Conservation (phyloP, 2,888 invertebrate species). For the Scaptomyza polygonia region DNA sequence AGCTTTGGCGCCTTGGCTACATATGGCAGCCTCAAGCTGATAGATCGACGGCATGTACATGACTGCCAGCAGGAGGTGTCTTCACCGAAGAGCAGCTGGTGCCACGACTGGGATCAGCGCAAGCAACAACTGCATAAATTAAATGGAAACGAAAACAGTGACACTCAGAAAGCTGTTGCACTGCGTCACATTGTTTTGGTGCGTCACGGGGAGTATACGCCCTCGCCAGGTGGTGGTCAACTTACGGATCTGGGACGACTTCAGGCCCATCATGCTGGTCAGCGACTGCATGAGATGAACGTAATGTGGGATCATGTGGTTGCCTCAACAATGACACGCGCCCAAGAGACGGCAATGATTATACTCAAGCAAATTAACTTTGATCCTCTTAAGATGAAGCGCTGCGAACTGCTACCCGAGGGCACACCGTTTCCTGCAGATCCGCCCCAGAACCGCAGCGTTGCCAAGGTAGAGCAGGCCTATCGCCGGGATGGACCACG, state of each 20-base stretch:
- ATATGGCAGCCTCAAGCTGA: constrained; percentile 45
- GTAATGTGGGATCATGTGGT: constrained; percentile 92
- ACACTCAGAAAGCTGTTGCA: constrained; percentile 85
- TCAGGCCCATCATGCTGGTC: constrained; percentile 94
- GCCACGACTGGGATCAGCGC: constrained; percentile 94
- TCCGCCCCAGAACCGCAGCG: constrained; percentile 92
- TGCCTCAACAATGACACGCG: constrained; percentile 96
- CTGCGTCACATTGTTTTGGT: constrained; percentile 93
- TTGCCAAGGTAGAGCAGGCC: constrained; percentile 94
- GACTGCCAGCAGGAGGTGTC: background rate
- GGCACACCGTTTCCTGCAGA: constrained; percentile 98
- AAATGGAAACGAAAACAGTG: constrained; percentile 82
- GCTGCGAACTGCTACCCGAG: constrained; percentile 93
- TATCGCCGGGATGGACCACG: constrained; percentile 96
- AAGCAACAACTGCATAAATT: constrained; percentile 87
- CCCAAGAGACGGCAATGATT: constrained; percentile 94
- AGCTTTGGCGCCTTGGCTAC: constrained; percentile 57
- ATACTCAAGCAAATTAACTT: constrained; percentile 90
- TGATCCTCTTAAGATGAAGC: constrained; percentile 86
- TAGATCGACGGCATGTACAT: constrained; percentile 20
- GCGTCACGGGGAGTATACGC: constrained; percentile 97
- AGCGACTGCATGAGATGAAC: constrained; percentile 90
- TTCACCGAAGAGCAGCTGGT: constrained; percentile 88
- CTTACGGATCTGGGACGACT: constrained; percentile 92
- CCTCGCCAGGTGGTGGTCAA: constrained; percentile 89